Base-by-base conservation (phyloP, 2,888 invertebrate species). In the Erebia epiphron region DNA sequence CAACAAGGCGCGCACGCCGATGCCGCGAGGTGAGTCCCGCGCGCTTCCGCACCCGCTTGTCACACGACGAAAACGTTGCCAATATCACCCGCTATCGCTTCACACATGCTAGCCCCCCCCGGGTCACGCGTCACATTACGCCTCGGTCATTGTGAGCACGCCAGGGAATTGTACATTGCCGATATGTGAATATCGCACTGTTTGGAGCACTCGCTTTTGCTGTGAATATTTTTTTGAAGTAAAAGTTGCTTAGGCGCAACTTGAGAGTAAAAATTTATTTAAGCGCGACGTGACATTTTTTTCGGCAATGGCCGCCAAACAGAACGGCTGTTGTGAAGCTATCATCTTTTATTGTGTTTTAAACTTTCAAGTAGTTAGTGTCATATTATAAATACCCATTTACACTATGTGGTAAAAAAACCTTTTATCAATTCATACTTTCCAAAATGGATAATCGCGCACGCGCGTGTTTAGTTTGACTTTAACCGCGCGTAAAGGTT, bases 11-110 rank as follows among this genome's bases (percentile, higher is more conserved):
- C 90, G 91, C 79, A 84, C 94, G 82, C 94, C 94, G 79, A 90
- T 95, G 90, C 96, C 96, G 77, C 94, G 96, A 95, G 96, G 96
- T 96, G 95, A 95, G 93, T 86, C 49, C 75, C 76, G 73, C 74
- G 73, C 74, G 73, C 69, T 68, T 70, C 56, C 83, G 79, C 75
- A 78, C 74, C 78, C 75, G 76, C 75, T 69, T 72, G 74, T 21
- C 75, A 69, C 76, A 72, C 73, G 73, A 72, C 80, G 91, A 87
- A 90, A 89, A 90, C 91, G 92, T 90, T 86, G 89, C 91, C 84
- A 79, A 80, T 87, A 82, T 64, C 66, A 74, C 79, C 74, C 81
- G 68, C 68, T 14, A 46, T 11, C 63, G 62, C 68, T 56, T 58
- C 43, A n/a, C 43, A n/a, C 35, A 50, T 41, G 64, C 63, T 46